phyloP scores from a whole-genome alignment of 2,888 invertebrate species.

The Drosophila anceps region DNA sequence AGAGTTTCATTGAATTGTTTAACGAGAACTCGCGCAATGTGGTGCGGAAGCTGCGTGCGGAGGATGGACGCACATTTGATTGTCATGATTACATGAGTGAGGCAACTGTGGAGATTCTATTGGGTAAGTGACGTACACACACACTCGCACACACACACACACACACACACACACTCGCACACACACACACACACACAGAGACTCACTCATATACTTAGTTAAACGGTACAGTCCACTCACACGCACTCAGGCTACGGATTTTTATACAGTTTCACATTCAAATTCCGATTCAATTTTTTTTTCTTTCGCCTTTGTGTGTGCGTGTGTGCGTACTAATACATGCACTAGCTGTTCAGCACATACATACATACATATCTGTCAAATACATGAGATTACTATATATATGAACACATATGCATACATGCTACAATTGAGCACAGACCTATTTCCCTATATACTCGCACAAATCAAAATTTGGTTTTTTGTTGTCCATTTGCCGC shows the following conservation, averaged over 20 bases:
- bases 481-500: constrained; percentile 54
- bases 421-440: constrained; percentile 66
- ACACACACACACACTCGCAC: neutral
- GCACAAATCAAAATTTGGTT: constrained; percentile 68
- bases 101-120: constrained; percentile 92
- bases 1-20: constrained; percentile 94
- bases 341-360: neutral
- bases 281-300: constrained; percentile 32
- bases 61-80: constrained; percentile 89
- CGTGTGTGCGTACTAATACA: constrained; percentile 7
- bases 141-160: constrained; percentile 1
- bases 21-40: constrained; percentile 92
- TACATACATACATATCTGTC: constrained; percentile 5
- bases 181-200: neutral
- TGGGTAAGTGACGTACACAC: constrained; percentile 87
- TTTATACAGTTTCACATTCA: constrained; percentile 38
- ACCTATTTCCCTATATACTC: constrained; percentile 75
- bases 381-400: constrained; percentile 5
- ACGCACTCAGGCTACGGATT: constrained; percentile 39
- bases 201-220: constrained; percentile 9
- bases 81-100: constrained; percentile 94
- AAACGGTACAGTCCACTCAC: constrained; percentile 67
- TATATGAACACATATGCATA: constrained; percentile 22
- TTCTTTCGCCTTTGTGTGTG: constrained; percentile 27
- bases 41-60: constrained; percentile 90